These are phyloP conservation scores for Chelonus formosanus DNA, from an alignment of 2,888 invertebrate species.

Conservation along the genomic window DNA sequence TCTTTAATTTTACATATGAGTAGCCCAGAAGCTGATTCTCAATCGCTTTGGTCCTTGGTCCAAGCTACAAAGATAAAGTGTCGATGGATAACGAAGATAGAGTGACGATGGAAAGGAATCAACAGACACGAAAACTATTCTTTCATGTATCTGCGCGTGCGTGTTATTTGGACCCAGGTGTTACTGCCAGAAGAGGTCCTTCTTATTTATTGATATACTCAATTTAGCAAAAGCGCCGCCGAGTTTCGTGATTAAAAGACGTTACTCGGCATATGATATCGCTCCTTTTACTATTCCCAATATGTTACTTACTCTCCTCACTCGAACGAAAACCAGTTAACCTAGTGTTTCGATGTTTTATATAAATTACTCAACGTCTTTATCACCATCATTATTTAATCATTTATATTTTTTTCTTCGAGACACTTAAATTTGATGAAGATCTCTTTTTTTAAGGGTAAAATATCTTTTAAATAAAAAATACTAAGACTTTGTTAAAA, in stretches of 20 bases:
- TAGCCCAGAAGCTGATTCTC: background rate
- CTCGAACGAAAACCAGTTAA: background rate
- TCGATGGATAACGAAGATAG: too few species aligned
- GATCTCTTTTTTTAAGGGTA: too few species aligned
- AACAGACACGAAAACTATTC: too few species aligned
- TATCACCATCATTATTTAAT: constrained; percentile 5
- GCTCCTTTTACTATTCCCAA: constrained; percentile 4
- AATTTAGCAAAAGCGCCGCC: constrained; percentile 57
- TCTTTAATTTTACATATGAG: background rate
- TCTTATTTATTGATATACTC: constrained; percentile 64
- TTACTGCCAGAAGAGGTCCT: constrained; percentile 51
- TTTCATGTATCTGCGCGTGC: constrained; percentile 16
- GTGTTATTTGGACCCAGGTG: constrained; percentile 55
- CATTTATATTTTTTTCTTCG: background rate
- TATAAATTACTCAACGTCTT: constrained; percentile 11
- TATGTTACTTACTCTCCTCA: constrained; percentile 4
- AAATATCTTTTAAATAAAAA: too few species aligned
- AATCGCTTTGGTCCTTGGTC: background rate
- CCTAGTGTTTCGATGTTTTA: background rate
- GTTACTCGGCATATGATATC: constrained; percentile 47
- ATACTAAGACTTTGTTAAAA: too few species aligned
- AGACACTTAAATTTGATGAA: too few species aligned
- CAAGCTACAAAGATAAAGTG: too few species aligned
- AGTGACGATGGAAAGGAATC: too few species aligned
- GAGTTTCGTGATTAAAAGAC: constrained; percentile 62